Percentiles rank a stretch among this genome's conserved stretches.
phyloP scores from a whole-genome alignment of 2,113 vertebrate species.

The Macaca mulatta region DNA sequence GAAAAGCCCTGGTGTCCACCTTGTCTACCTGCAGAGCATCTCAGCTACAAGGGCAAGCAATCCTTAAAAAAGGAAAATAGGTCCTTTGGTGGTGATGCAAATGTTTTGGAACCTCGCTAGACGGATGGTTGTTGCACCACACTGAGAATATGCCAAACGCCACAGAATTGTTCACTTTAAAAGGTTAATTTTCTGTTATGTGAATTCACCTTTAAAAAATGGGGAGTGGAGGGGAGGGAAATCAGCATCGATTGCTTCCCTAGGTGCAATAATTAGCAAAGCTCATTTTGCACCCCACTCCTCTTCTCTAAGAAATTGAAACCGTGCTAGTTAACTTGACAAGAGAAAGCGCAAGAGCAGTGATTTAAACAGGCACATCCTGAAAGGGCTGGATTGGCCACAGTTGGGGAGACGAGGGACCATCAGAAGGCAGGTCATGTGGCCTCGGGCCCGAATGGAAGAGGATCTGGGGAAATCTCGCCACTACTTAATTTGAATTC shows the following conservation, averaged over 20 bases:
- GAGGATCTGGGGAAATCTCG: background rate
- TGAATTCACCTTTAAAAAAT: background rate
- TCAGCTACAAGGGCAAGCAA: too few relatives aligned
- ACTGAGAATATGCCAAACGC: background rate
- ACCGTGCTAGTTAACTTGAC: background rate
- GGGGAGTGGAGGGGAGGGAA: accelerated
- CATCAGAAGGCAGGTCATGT: background rate
- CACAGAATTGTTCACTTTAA: background rate
- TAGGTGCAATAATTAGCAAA: background rate
- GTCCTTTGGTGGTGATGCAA: background rate
- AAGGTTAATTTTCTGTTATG: background rate
- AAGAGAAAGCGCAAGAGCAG: background rate
- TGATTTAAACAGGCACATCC: background rate
- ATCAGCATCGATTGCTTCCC: background rate
- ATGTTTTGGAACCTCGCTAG: background rate
- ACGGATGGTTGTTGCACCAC: too few relatives aligned
- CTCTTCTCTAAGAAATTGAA: background rate
- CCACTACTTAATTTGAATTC: accelerated
- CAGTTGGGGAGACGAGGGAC: too few relatives aligned
- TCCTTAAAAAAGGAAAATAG: background rate
- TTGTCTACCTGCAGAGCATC: background rate
- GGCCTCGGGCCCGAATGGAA: accelerated
- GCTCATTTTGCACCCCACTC: background rate
- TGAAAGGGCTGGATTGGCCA: background rate
- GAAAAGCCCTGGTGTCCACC: background rate